Conservation (phyloP, 2,888 invertebrate species). For the Thera britannica region DNA sequence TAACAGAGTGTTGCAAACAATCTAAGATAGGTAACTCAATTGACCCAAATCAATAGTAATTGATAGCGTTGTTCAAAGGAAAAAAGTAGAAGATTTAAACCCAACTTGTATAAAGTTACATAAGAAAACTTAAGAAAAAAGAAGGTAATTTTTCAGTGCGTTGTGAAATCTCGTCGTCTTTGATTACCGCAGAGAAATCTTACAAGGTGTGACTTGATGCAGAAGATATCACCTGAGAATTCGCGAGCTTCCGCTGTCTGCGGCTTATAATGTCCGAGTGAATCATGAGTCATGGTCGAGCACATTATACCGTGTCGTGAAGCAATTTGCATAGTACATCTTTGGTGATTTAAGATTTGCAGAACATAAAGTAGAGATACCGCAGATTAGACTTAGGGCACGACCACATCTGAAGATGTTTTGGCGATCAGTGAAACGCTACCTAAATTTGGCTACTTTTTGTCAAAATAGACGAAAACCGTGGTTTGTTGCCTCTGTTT, state of each 20-base stretch:
- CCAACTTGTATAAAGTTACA: neutral
- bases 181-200: conserved; percentile 32
- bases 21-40: neutral
- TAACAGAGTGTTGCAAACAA: neutral
- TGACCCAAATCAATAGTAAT: too few relatives aligned
- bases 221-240: conserved; percentile 63
- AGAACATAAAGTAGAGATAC: neutral
- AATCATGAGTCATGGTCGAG: conserved; percentile 20
- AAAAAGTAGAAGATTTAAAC: too few relatives aligned
- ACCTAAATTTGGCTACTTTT: too few relatives aligned
- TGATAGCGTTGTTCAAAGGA: too few relatives aligned
- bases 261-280: conserved; percentile 15
- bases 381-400: neutral
- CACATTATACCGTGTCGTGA: conserved; percentile 14
- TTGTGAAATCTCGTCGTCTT: conserved; percentile 26
- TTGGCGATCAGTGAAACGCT: too few relatives aligned
- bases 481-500: too few relatives aligned
- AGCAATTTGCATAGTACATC: conserved; percentile 14
- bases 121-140: neutral
- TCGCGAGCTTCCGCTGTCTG: conserved; percentile 51
- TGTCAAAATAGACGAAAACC: too few relatives aligned
- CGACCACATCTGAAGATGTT: too few relatives aligned
- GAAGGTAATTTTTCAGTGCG: conserved; percentile 3
- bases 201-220: conserved; percentile 40
- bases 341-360: conserved; percentile 8